Base-by-base conservation (phyloP, 1,140 invertebrate species). In the Elysia chlorotica region DNA sequence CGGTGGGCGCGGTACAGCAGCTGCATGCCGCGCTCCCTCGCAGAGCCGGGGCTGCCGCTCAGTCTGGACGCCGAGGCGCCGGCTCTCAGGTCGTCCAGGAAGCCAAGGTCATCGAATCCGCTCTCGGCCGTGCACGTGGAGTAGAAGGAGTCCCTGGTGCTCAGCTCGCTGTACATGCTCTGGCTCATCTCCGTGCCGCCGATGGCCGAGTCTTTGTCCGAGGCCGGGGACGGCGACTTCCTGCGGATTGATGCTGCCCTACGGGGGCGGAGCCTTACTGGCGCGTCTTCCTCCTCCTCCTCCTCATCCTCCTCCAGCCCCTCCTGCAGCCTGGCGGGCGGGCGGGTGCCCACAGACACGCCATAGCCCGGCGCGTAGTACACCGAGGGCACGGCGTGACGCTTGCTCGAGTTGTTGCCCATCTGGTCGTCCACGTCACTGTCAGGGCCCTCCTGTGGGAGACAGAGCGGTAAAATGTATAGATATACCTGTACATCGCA, bases 11-110 rank as follows among this genome's bases (percentile, higher is more conserved):
- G 41, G 14, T 73, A 53, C 67, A 67, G 38, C 75, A 66, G 59
- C 37, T 56, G 37, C 30, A 74, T 33, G 74, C 74, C 73, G 53
- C 68, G 71, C 59, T 82, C 79, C 35, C 69, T 76, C 53, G 81
- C 61, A 6, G 81, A 82, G n/a, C 67, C 73, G 0, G 79, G 72
- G 65, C 76, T 78, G 19, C 74, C 73, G 65, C 80, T 82, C n/a
- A 76, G 79, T 56, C 79, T 77, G 14, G 80, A 67, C 5, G 81
- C 81, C 0, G 67, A 70, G n/a, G 63, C 77, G 6, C 37, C 10
- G 41, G 41, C 37, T 4, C 59, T 25, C 6, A 41, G 25, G 28
- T 71, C 69, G 10, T 71, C 69, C 23, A 71, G 59, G 38, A 23
- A 61, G 21, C 56, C 69, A 74, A 65, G 54, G 53, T 77, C 69